Evolutionary conservation across 2,797 vertebrate species (phyloP).

Genomic region (Cheracebus regulus): DNA sequence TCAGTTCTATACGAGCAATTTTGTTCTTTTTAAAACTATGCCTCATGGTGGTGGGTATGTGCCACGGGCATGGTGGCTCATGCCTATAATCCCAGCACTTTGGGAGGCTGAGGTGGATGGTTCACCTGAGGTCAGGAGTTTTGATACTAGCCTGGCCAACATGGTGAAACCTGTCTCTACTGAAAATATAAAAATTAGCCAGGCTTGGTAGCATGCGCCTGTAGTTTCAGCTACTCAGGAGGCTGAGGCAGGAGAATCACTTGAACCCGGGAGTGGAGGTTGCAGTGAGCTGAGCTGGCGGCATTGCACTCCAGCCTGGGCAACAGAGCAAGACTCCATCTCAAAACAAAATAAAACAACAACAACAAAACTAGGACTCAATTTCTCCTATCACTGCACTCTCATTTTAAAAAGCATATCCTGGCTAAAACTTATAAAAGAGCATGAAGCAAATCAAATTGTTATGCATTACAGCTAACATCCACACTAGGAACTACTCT

Average conservation of each 20-base stretch:
- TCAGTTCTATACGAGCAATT: neutral
- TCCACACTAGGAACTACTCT: conserved; percentile 7
- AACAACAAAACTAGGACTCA: neutral
- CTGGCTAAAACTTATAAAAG: conserved; percentile 52
- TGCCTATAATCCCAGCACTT: neutral
- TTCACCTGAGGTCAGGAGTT: too few species aligned
- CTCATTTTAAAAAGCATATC: conserved; percentile 46
- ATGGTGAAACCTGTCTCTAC: too few species aligned
- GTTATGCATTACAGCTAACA: conserved; percentile 3
- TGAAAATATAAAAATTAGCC: too few species aligned
- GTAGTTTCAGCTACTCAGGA: too few species aligned
- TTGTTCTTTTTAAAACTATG: neutral
- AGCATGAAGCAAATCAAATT: conserved; percentile 43
- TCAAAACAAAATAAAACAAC: too few species aligned
- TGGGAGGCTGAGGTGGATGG: neutral
- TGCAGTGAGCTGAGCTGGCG: too few species aligned
- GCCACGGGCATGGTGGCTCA: neutral
- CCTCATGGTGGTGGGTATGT: neutral
- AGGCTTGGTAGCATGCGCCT: too few species aligned
- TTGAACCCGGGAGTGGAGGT: too few species aligned
- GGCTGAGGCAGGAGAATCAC: too few species aligned
- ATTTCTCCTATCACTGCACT: neutral
- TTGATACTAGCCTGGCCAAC: too few species aligned
- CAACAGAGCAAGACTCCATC: too few species aligned
- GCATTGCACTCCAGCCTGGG: too few species aligned